Evolutionary conservation across 2,888 invertebrate genomes (phyloP), one percentile per base, ranked within the genome.

Genomic region (Calliphora vomitoria): DNA sequence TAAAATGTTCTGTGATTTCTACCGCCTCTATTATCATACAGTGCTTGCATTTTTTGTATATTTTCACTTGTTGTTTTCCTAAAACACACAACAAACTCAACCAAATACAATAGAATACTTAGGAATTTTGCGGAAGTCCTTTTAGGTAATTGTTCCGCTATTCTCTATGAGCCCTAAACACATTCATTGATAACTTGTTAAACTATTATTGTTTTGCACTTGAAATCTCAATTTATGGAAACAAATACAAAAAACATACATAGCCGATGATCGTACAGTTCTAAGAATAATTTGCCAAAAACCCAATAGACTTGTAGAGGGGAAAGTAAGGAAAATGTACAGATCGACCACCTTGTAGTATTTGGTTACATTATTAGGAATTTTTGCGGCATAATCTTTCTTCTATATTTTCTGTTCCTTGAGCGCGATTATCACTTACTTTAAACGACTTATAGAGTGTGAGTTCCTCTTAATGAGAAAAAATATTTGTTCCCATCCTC

Each of bases 61-160:
- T 50, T 69, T 64, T 62, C 53, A 62, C 50, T 55, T 41, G 68
- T 62, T 62, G 35, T 69, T 72, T 64, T 64, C 50, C 10, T 44
- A 69, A 75, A 31, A 80, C 60, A 66, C 50, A 80, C 50, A 84
- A 81, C 75, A 75, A 72, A 53, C 58, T 18, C 47, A 64, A 55
- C 35, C 25, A 53, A 50, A 60, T 11, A 82, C 87, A 82, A 87
- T 66, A 47, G 74, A 82, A 75, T 87, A 85, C 87, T 87, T 85
- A 71, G 87, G 82, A 87, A 87, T 85, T 87, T 87, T 87, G 87
- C 87, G 87, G 87, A 87, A 87, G 87, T 85, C 87, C 82, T 85
- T 87, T 87, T 62, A 50, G 50, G 31, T 18, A 79, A 87, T 79
- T 82, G 85, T 87, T 82, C 75, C 85, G 85, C 58, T 76, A 55